Conservation (phyloP, 2,888 invertebrate genomes). For the Phalangium opilio region DNA sequence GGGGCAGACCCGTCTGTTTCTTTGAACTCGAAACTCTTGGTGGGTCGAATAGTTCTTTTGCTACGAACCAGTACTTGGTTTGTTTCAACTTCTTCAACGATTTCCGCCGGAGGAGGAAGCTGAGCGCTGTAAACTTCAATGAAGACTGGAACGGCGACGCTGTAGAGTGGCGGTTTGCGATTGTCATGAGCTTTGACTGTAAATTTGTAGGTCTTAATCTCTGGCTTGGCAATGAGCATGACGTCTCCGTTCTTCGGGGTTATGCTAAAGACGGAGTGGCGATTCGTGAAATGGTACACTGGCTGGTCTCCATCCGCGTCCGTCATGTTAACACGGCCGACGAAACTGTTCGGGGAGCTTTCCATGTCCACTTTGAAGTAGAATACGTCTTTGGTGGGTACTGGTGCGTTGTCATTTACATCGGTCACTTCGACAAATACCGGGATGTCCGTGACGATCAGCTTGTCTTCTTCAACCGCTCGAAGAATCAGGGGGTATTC, state of each 20-base stretch:
- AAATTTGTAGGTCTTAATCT: slow-evolving; percentile 45
- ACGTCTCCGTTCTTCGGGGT: slow-evolving; percentile 86
- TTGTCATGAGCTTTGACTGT: slow-evolving; percentile 69
- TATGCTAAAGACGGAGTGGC: slow-evolving; percentile 66
- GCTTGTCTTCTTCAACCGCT: slow-evolving; percentile 46
- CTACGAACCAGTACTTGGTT: slow-evolving; percentile 9
- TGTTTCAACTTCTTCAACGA: slow-evolving; percentile 27
- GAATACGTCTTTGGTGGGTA: slow-evolving; percentile 61
- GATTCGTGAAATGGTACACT: slow-evolving; percentile 59
- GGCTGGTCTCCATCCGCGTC: slow-evolving; percentile 84
- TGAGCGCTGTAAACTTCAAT: slow-evolving; percentile 17
- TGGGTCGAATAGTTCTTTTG: slow-evolving; percentile 49
- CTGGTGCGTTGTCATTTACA: slow-evolving; percentile 81
- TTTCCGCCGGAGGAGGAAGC: slow-evolving; percentile 25
- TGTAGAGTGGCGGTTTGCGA: slow-evolving; percentile 33
- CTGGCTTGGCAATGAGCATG: slow-evolving; percentile 47
- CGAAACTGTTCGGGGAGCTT: slow-evolving; percentile 55
- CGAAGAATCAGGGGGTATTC: slow-evolving; percentile 60
- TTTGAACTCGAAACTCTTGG: slow-evolving; percentile 77
- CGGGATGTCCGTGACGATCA: too few relatives aligned
- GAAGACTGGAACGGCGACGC: slow-evolving; percentile 12
- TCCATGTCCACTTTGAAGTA: slow-evolving; percentile 46
- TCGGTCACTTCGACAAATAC: slow-evolving; percentile 50
- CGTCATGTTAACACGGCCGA: slow-evolving; percentile 69
- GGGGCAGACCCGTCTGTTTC: slow-evolving; percentile 79